Conservation (phyloP, 2,797 vertebrate species). For the Onychomys torridus region DNA sequence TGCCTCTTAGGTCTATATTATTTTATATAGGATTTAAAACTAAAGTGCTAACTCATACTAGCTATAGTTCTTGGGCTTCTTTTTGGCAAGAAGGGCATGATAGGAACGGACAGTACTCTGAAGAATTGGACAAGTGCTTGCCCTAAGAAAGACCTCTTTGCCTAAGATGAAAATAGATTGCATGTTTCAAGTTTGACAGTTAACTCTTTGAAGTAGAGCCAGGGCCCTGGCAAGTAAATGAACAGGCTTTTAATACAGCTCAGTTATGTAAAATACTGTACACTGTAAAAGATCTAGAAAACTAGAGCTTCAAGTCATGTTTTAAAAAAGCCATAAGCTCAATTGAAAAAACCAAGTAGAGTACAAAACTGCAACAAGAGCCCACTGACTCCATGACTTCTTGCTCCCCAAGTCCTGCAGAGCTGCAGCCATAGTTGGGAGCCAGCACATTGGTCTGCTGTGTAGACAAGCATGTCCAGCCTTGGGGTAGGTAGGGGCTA, state of each 20-base stretch:
- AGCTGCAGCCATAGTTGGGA: not conserved
- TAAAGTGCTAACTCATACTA: not conserved
- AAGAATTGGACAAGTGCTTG: not conserved
- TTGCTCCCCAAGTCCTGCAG: constrained; percentile 36
- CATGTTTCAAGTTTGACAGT: not conserved
- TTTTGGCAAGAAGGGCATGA: not conserved
- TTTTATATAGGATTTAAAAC: constrained; percentile 47
- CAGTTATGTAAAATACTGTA: constrained; percentile 85
- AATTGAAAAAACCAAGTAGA: constrained; percentile 80
- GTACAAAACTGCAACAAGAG: constrained; percentile 82
- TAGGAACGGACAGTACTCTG: not conserved
- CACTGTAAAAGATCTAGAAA: constrained; percentile 86
- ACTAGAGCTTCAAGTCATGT: constrained; percentile 85
- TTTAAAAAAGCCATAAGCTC: constrained; percentile 78
- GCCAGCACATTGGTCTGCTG: not conserved
- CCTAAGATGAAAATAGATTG: not conserved
- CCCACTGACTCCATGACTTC: not conserved
- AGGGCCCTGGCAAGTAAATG: constrained; percentile 44
- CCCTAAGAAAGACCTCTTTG: not conserved
- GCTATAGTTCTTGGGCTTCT: not conserved
- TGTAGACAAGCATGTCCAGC: constrained; percentile 16
- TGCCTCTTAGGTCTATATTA: constrained; percentile 73
- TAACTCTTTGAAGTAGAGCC: constrained; percentile 67
- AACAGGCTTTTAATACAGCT: constrained; percentile 85
- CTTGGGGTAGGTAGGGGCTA: not conserved